Conservation (phyloP, 35 echinoderm and acorn worm species). For the Ptychodera flava region DNA sequence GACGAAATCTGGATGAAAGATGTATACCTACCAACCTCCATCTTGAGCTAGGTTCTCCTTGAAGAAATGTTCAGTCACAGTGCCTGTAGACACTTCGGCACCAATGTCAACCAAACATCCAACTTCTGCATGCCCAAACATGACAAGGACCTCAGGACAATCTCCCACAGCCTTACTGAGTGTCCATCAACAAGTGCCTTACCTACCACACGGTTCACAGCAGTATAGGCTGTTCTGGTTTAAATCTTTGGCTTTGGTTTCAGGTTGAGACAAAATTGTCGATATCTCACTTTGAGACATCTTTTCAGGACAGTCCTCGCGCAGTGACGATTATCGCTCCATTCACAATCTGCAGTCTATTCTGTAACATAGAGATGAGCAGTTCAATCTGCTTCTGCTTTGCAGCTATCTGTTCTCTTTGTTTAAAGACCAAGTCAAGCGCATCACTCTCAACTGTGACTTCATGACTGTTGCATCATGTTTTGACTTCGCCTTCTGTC, state of each 20-base stretch:
- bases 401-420: too few species aligned
- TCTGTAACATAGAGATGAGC: too few species aligned
- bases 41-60: neutral
- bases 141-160: slow-evolving; percentile 6
- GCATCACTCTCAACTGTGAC: too few species aligned
- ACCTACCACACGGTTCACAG: slow-evolving; percentile 51
- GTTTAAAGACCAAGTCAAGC: too few species aligned
- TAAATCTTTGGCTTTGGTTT: slow-evolving; percentile 7
- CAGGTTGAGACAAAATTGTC: neutral
- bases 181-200: neutral
- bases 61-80: too few species aligned
- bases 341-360: too few species aligned
- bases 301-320: slow-evolving; percentile 23
- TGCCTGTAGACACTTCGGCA: too few species aligned
- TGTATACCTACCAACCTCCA: neutral
- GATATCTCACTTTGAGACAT: slow-evolving; percentile 7
- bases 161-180: neutral
- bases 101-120: too few species aligned
- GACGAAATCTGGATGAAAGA: neutral
- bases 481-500: too few species aligned
- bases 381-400: too few species aligned
- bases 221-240: slow-evolving; percentile 39
- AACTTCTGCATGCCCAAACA: neutral
- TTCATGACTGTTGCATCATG: too few species aligned
- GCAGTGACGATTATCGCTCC: slow-evolving; percentile 19